These are phyloP conservation scores for Hyposoter dolosus DNA, from an alignment of 2,888 invertebrate species.

Conservation along the genomic window DNA sequence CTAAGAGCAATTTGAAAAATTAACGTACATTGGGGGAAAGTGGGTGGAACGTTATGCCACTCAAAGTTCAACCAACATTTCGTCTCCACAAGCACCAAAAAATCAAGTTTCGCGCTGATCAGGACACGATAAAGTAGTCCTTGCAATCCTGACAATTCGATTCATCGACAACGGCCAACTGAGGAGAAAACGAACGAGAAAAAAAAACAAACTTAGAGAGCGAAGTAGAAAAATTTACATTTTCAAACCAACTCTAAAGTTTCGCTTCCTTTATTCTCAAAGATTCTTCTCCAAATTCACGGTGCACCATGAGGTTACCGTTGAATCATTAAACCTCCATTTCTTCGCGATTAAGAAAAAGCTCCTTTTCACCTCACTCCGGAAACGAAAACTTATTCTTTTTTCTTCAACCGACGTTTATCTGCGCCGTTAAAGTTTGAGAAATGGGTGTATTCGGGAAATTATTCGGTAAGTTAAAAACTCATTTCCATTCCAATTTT, in stretches of 20 bases:
- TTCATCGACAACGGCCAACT: slow-evolving; percentile 19
- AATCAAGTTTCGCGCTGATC: slow-evolving; percentile 75
- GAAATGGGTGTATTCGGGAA: slow-evolving; percentile 77
- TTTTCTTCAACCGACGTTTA: slow-evolving; percentile 47
- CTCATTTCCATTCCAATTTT: not conserved
- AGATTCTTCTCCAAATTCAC: slow-evolving; percentile 53
- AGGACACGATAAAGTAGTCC: slow-evolving; percentile 69
- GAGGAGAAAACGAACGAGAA: slow-evolving; percentile 3
- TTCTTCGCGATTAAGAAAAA: not conserved
- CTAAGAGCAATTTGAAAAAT: slow-evolving; percentile 25
- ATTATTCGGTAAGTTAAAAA: slow-evolving; percentile 78
- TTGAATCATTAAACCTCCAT: slow-evolving; percentile 57
- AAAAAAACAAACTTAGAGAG: not conserved
- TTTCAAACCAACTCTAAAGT: not conserved
- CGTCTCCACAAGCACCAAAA: slow-evolving; percentile 79
- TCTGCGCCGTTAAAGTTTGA: slow-evolving; percentile 42
- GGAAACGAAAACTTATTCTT: slow-evolving; percentile 7
- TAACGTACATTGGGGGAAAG: slow-evolving; percentile 53
- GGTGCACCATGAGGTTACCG: slow-evolving; percentile 66
- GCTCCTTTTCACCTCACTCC: not conserved
- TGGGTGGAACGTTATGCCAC: slow-evolving; percentile 78
- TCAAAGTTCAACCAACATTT: slow-evolving; percentile 73
- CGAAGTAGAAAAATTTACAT: not conserved
- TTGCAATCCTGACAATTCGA: not conserved
- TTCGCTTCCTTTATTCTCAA: slow-evolving; percentile 51